phyloP scores from a whole-genome alignment of 2,797 vertebrate genomes.

The Myotis findleyi region DNA sequence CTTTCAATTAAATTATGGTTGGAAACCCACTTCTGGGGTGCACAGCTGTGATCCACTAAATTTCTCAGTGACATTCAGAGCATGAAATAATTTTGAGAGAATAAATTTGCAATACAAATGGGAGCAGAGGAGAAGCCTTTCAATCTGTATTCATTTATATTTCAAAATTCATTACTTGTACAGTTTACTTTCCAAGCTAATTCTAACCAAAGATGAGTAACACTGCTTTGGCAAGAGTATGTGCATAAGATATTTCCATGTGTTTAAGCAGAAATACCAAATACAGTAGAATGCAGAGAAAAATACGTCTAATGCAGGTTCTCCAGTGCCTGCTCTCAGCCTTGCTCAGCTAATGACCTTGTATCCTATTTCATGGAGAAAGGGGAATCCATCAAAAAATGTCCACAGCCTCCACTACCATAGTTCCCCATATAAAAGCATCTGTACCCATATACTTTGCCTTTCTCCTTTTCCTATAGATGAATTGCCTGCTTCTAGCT shows the following conservation, averaged over 20 bases:
- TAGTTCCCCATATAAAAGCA: background rate
- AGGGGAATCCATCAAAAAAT: background rate
- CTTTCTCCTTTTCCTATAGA: background rate
- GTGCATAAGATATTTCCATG: constrained; percentile 53
- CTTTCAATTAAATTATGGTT: constrained; percentile 86
- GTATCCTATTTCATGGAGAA: background rate
- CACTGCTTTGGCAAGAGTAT: constrained; percentile 51
- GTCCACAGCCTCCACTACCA: background rate
- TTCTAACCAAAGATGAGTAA: constrained; percentile 68
- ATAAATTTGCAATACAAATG: constrained; percentile 66
- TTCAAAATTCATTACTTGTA: constrained; percentile 66
- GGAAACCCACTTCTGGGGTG: constrained; percentile 79
- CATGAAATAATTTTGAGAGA: constrained; percentile 69
- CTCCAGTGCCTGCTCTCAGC: background rate
- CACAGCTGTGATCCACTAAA: constrained; percentile 74
- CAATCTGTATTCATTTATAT: constrained; percentile 69
- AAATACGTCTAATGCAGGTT: background rate
- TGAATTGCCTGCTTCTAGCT: background rate
- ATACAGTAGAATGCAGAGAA: background rate
- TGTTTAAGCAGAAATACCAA: constrained; percentile 50
- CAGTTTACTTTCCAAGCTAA: constrained; percentile 64
- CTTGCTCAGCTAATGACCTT: background rate
- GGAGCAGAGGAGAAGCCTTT: constrained; percentile 72
- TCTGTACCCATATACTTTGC: background rate
- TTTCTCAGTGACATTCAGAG: constrained; percentile 80